Conservation (phyloP, 2,888 invertebrate species). For the Cylloceria caligata region DNA sequence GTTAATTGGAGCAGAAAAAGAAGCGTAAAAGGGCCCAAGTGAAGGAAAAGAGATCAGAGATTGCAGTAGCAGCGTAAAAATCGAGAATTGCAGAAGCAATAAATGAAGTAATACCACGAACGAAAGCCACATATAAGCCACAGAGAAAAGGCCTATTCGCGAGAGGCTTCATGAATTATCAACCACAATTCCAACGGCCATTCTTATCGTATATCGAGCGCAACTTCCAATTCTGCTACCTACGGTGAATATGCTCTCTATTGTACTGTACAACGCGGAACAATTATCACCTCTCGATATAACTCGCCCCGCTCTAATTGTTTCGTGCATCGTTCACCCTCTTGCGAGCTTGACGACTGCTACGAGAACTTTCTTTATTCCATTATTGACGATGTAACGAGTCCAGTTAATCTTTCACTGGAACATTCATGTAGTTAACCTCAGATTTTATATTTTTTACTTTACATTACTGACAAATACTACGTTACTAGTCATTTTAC, state of each 20-base stretch:
- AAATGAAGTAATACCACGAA: background rate
- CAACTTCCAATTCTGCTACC: too few species aligned
- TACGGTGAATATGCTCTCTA: background rate
- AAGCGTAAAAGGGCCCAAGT: background rate
- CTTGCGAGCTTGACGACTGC: background rate
- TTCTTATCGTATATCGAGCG: too few species aligned
- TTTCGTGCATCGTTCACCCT: background rate
- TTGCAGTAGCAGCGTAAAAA: background rate
- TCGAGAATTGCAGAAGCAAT: background rate
- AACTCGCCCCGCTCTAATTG: background rate
- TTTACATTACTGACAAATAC: slow-evolving; percentile 8
- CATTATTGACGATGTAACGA: background rate
- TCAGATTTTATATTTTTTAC: slow-evolving; percentile 25
- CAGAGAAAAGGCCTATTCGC: slow-evolving; percentile 56
- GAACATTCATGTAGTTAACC: slow-evolving; percentile 12
- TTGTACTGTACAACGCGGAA: background rate
- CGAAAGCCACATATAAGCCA: slow-evolving; percentile 18
- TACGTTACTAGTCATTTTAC: slow-evolving; percentile 60
- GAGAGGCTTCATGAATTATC: slow-evolving; percentile 44
- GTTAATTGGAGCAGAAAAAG: background rate
- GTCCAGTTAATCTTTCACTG: background rate
- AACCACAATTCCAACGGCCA: slow-evolving; percentile 51
- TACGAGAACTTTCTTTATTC: slow-evolving; percentile 2
- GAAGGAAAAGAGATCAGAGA: background rate
- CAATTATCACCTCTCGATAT: background rate